Evolutionary conservation across 2,888 invertebrate genomes (phyloP).

Genomic region (Epistrophe eligans): DNA sequence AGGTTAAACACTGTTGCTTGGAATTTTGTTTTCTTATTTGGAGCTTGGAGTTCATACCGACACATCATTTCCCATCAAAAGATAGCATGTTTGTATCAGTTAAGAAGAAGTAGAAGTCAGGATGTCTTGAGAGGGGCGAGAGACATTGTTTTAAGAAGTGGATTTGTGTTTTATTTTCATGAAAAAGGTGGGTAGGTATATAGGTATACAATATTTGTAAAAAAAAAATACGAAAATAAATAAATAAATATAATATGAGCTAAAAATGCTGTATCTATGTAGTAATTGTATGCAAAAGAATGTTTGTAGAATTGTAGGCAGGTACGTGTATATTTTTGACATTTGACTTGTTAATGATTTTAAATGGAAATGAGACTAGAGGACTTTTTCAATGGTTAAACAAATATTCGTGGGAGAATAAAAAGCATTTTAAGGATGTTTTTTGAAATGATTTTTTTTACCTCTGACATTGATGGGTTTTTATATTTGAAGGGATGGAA

Average conservation of each 20-base stretch:
- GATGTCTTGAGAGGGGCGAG: neutral
- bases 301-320: neutral
- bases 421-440: constrained; percentile 20
- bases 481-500: neutral
- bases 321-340: constrained; percentile 29
- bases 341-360: constrained; percentile 65
- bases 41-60: neutral
- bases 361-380: constrained; percentile 31
- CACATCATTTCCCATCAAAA: constrained; percentile 8
- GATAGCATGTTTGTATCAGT: constrained; percentile 27
- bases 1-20: constrained; percentile 28
- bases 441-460: neutral
- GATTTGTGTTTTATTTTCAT: constrained; percentile 14
- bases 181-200: neutral
- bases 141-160: neutral
- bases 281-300: constrained; percentile 34
- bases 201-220: neutral
- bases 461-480: neutral
- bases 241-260: constrained; percentile 32
- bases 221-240: constrained; percentile 20
- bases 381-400: constrained; percentile 29
- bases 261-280: neutral
- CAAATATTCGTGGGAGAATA: constrained; percentile 33
- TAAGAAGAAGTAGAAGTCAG: constrained; percentile 1
- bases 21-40: neutral